A percentile compares a stretch with the other conserved stretches of the same genome.
Conservation (phyloP, 1,140 invertebrate species). For the Trichomalopsis sarcophagae region DNA sequence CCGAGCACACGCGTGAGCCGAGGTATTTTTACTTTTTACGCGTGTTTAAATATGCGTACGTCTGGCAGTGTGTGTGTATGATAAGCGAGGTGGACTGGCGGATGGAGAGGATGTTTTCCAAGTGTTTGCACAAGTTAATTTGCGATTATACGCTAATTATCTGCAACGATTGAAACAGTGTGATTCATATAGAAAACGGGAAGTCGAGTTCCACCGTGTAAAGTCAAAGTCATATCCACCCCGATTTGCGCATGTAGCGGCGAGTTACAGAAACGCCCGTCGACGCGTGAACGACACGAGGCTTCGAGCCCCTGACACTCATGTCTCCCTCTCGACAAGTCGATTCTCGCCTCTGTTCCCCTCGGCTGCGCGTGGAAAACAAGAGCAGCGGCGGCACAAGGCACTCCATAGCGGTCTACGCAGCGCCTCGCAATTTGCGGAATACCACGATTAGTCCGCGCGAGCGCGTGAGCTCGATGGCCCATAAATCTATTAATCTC, state of each 20-base stretch:
- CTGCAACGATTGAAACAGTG: no score
- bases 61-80: not conserved
- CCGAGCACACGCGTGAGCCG: not conserved
- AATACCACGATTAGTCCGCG: constrained; percentile 54
- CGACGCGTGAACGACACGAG: no score
- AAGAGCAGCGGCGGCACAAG: not conserved
- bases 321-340: not conserved
- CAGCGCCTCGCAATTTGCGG: constrained; percentile 52
- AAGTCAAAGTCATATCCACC: no score
- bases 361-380: not conserved
- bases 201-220: no score
- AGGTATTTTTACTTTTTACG: constrained; percentile 3
- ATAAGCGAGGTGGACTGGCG: not conserved
- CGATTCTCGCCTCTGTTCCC: not conserved
- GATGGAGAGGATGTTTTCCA: no score
- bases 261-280: no score
- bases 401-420: not conserved
- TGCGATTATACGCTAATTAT: no score
- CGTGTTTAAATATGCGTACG: no score
- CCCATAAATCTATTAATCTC: constrained; percentile 54
- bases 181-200: no score
- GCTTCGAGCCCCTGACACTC: no score
- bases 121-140: no score
- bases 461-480: constrained; percentile 26
- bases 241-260: no score